A percentile compares a stretch with the other conserved stretches of the same genome.
phyloP scores from a whole-genome alignment of 2,797 vertebrate species.

The Rhinichthys osculus region DNA sequence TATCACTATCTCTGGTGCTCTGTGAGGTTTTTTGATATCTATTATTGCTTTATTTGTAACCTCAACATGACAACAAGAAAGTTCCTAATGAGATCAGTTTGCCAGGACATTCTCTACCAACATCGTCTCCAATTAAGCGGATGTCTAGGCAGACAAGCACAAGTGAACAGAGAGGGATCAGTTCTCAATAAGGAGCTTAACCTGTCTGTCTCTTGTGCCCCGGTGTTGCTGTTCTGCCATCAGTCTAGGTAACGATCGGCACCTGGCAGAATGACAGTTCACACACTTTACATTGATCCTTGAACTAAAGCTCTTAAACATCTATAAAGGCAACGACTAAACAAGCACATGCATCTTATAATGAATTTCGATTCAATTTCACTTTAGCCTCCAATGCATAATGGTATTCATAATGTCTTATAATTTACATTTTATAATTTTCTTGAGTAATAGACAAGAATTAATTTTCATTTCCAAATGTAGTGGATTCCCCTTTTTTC shows the following conservation, averaged over 20 bases:
- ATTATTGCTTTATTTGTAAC: not conserved
- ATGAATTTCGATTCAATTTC: not conserved
- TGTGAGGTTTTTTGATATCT: not conserved
- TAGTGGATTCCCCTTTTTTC: not conserved
- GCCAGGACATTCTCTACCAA: not conserved
- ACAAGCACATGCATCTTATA: not conserved
- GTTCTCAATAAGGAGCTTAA: constrained; percentile 8
- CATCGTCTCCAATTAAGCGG: not conserved
- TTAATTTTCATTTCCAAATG: too few species aligned
- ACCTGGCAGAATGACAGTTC: not conserved
- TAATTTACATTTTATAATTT: not conserved
- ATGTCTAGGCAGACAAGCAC: constrained; percentile 1
- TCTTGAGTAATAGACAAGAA: not conserved
- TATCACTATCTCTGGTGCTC: not conserved
- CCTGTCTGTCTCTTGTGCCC: constrained; percentile 4
- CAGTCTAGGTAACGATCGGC: not conserved
- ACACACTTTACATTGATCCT: constrained; percentile 11
- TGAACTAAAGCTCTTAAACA: not conserved
- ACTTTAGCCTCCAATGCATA: not conserved
- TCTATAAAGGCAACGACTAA: not conserved
- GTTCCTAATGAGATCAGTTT: not conserved
- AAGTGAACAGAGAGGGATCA: constrained; percentile 10
- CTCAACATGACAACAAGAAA: not conserved
- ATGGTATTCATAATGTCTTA: not conserved
- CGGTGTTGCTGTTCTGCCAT: constrained; percentile 14